Evolutionary conservation across 2,113 vertebrate genomes (phyloP), one percentile per base, ranked within the genome.

Genomic region (Andinoacara biseriatus): DNA sequence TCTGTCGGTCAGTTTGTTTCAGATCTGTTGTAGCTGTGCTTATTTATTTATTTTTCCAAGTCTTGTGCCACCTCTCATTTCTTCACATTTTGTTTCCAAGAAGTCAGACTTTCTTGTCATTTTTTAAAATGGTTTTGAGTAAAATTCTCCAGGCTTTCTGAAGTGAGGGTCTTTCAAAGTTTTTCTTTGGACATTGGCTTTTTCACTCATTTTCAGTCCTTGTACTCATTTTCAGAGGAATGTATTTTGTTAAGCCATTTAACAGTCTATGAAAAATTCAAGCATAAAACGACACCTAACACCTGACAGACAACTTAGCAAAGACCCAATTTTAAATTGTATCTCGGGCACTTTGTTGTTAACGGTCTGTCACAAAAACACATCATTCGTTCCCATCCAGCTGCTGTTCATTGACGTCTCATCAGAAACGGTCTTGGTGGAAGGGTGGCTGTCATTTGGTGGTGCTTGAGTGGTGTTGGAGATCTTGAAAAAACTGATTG

Each of bases 361-460:
- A 1, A 10, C 38, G 10, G 10, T 3, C 38, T 40, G 10, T 40
- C 10, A 11, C 10, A 7, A 65, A 0, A 43, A 43, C n/a, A 40
- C 35, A 40, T 43, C 38, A 40, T 10, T 24, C 22, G 35, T 35
- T 22, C n/a, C 1, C 5, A 65, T 63, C 3, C 1, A 38, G n/a
- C 33, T 20, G 18, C 46, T 40, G 61, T 10, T 67, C 15, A 46
- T 4, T 26, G 24, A 67, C 17, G 38, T 22, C 63, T 67, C 63
- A 46, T 67, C 62, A 26, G 62, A 3, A 67, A 46, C 26, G 8
- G 8, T 6, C 14, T 46, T 8, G 26, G 22, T 67, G 22, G 62
- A 67, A 1, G 0, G 62, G 14, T 18, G 62, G 38, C 0, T 26
- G 22, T 6, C 2, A 33, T 33, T 33, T 33, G 33, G 35, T 38